Evolutionary conservation across 1,140 invertebrate species (phyloP), one percentile per base, ranked within the genome.

Genomic region (Eueides isabella): DNA sequence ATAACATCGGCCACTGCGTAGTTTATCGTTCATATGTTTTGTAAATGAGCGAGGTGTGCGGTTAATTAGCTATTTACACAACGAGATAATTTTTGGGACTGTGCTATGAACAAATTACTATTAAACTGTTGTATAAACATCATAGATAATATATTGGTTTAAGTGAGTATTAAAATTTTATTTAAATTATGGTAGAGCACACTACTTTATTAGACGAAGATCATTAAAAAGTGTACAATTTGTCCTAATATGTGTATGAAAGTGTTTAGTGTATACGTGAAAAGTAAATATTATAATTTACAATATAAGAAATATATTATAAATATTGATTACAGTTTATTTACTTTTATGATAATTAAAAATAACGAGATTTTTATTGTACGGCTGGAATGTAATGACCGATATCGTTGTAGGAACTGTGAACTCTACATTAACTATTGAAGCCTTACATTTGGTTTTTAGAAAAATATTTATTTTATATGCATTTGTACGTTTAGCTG

Each of bases 1-100:
- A 75, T 75, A 75, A 75, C 74, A 61, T 71, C 68, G 64, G 33
- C 62, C 38, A 41, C 65, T 75, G 73, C 73, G 73, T 75, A 75
- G 67, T 75, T 75, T 71, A 75, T 71, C 62, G 63, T 70, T 61
- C 23, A 44, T 41, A 71, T 75, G 62, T 75, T 71, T 75, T 61
- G 73, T 75, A 75, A 65, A 61, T 63, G 41, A 65, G 48, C 67
- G 44, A 71, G 68, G 67, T 71, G 67, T 66, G 41, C 44, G 31
- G 41, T 65, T 75, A 65, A 71, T 71, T 70, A 75, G n/a, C 35
- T 68, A 30, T 55, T 55, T 66, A 75, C 38, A 62, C 61, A 75
- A 12, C 26, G n/a, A 55, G 48, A 55, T 55, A 55, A 55, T 26
- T 26, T 55, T 55, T 55, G 48, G 48, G 23, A 23, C 48, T 55